Conservation (phyloP, 2,888 invertebrate genomes). For the Cotesia congregata region DNA sequence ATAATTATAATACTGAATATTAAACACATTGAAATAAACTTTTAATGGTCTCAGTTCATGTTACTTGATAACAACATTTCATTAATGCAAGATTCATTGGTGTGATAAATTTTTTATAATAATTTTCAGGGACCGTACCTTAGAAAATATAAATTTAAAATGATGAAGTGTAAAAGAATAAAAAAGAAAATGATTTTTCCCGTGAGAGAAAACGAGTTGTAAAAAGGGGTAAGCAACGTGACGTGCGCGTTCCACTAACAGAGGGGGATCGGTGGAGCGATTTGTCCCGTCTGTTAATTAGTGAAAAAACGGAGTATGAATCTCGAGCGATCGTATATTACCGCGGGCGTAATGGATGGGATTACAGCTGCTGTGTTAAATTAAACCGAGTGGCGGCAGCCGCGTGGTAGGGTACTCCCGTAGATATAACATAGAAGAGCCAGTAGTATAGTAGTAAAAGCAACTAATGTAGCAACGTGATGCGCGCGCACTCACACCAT, state of each 20-base stretch:
- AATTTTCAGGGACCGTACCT: neutral
- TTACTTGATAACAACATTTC: neutral
- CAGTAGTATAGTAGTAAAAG: conserved; percentile 4
- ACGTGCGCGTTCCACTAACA: conserved; percentile 46
- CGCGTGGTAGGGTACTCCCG: conserved; percentile 51
- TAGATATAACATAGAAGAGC: conserved; percentile 55
- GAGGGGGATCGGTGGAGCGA: conserved; percentile 66
- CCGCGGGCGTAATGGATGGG: conserved; percentile 70
- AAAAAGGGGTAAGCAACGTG: conserved; percentile 40
- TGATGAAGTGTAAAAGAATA: conserved; percentile 31
- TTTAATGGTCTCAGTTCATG: neutral
- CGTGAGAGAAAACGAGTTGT: conserved; percentile 42
- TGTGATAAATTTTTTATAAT: neutral
- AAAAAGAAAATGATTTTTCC: conserved; percentile 49
- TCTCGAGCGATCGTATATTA: conserved; percentile 71
- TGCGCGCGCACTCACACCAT: conserved; percentile 24
- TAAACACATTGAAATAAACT: neutral
- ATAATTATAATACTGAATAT: neutral
- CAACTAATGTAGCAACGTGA: conserved; percentile 11
- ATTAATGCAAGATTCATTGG: neutral
- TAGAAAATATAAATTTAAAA: neutral
- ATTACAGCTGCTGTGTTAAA: conserved; percentile 71
- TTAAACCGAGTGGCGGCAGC: conserved; percentile 68
- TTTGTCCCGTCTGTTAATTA: conserved; percentile 72
- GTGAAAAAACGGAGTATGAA: conserved; percentile 71